A percentile compares a stretch with the other conserved stretches of the same genome.
These are phyloP conservation scores for Pseudolycoriella hygida DNA, from an alignment of 2,888 invertebrate species.

Conservation along the genomic window DNA sequence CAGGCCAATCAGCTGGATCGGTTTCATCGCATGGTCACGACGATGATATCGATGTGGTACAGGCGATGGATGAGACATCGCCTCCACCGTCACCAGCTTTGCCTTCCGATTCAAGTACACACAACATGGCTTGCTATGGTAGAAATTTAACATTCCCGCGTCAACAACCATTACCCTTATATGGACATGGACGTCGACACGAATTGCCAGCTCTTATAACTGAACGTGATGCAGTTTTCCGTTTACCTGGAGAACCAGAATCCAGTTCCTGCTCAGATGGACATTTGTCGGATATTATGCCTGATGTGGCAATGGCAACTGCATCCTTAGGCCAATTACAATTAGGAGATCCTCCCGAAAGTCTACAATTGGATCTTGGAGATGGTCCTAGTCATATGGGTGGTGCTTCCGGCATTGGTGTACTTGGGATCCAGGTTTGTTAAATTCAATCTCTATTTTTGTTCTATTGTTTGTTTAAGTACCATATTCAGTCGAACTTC, in stretches of 20 bases:
- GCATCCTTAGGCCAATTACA: conserved; percentile 52
- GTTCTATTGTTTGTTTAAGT: background rate
- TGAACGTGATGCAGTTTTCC: conserved; percentile 35
- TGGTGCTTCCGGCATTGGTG: conserved; percentile 22
- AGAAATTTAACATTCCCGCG: conserved; percentile 46
- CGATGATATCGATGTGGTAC: background rate
- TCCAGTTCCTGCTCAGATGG: conserved; percentile 45
- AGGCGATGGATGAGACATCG: conserved; percentile 18
- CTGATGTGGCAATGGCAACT: conserved; percentile 86
- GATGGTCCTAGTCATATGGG: conserved; percentile 55
- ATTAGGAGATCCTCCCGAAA: conserved; percentile 29
- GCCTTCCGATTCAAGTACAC: conserved; percentile 10
- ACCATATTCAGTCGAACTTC: too few species aligned
- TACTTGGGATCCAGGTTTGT: conserved; percentile 24
- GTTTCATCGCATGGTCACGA: conserved; percentile 3
- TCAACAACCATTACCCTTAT: conserved; percentile 19
- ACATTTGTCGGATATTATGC: conserved; percentile 67
- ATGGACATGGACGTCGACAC: conserved; percentile 34
- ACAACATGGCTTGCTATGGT: conserved; percentile 26
- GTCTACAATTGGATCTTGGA: conserved; percentile 66
- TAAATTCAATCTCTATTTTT: background rate
- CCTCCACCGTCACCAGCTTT: conserved; percentile 31
- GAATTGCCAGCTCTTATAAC: conserved; percentile 47
- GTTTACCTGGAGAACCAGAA: conserved; percentile 30
- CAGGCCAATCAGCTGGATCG: conserved; percentile 10